Conservation (phyloP, 2,888 invertebrate genomes). For the Athrips mouffetella region DNA sequence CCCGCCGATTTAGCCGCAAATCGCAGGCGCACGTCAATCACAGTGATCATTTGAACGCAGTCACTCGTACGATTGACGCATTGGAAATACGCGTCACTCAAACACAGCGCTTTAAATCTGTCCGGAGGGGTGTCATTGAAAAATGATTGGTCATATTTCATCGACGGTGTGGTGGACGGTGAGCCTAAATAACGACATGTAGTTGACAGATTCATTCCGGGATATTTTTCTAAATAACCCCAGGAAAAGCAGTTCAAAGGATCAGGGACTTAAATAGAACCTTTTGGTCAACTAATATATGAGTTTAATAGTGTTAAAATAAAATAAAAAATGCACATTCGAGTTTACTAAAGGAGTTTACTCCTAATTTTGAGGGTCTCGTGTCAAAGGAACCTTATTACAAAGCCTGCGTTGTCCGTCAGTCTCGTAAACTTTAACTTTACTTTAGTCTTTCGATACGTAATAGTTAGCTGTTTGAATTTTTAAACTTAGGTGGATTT, state of each 20-base stretch:
- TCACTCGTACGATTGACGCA: conserved; percentile 56
- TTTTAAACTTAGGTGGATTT: too few species aligned
- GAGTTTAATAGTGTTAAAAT: too few species aligned
- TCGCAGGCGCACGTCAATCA: conserved; percentile 29
- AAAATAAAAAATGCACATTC: too few species aligned
- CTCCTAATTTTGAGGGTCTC: too few species aligned
- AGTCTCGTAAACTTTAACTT: too few species aligned
- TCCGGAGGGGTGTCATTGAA: conserved; percentile 54
- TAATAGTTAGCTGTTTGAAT: too few species aligned
- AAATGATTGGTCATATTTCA: conserved; percentile 56
- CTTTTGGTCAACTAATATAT: background rate
- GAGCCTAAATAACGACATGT: conserved; percentile 11
- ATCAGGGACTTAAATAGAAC: too few species aligned
- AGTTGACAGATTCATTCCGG: conserved; percentile 18
- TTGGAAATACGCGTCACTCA: conserved; percentile 53
- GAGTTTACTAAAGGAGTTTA: too few species aligned
- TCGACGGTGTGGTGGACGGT: conserved; percentile 20
- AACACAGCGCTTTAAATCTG: conserved; percentile 49
- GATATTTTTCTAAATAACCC: conserved; percentile 17
- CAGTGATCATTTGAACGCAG: conserved; percentile 50
- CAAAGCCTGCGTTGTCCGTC: too few species aligned
- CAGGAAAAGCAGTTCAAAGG: background rate
- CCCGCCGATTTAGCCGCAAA: conserved; percentile 1
- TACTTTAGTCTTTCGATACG: too few species aligned
- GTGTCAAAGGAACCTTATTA: too few species aligned